Percentiles rank a stretch among this genome's conserved stretches.
These are phyloP conservation scores for Penaeus indicus DNA, from an alignment of 1,140 invertebrate genomes.

Conservation along the genomic window DNA sequence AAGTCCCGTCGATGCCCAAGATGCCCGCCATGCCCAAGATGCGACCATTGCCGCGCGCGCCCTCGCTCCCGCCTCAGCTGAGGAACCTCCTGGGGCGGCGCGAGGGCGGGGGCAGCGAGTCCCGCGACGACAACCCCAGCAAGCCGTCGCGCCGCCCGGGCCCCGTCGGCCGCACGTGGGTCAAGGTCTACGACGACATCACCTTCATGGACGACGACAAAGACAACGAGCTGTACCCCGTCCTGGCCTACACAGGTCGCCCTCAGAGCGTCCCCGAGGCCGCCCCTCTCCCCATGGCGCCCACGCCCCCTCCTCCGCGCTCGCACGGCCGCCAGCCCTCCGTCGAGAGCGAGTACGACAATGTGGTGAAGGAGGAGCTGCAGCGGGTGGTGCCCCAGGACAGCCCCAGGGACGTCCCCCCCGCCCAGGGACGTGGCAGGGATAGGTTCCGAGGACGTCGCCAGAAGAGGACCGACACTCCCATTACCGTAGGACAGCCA, in stretches of 20 bases:
- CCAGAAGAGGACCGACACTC: constrained; percentile 62
- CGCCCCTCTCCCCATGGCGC: constrained; percentile 54
- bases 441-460: constrained; percentile 46
- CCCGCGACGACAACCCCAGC: constrained; percentile 41
- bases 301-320: constrained; percentile 62
- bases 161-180: constrained; percentile 64
- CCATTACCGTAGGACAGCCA: constrained; percentile 15
- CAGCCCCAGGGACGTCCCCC: not conserved
- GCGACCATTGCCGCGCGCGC: not conserved
- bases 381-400: not conserved
- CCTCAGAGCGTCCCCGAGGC: constrained; percentile 58
- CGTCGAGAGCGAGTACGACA: constrained; percentile 58
- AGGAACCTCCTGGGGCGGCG: constrained; percentile 33
- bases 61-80: constrained; percentile 52
- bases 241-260: constrained; percentile 58
- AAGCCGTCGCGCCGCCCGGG: constrained; percentile 62
- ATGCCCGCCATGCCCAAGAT: not conserved
- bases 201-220: constrained; percentile 64
- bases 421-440: constrained; percentile 27
- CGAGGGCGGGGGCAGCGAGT: not conserved
- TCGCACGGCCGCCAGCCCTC: constrained; percentile 7
- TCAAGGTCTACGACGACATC: constrained; percentile 66
- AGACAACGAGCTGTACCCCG: constrained; percentile 56
- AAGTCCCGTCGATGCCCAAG: not conserved
- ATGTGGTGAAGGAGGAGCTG: constrained; percentile 24